Evolutionary conservation across 2,888 invertebrate genomes (phyloP), one percentile per base, ranked within the genome.

Genomic region (Drosophila neotestacea): DNA sequence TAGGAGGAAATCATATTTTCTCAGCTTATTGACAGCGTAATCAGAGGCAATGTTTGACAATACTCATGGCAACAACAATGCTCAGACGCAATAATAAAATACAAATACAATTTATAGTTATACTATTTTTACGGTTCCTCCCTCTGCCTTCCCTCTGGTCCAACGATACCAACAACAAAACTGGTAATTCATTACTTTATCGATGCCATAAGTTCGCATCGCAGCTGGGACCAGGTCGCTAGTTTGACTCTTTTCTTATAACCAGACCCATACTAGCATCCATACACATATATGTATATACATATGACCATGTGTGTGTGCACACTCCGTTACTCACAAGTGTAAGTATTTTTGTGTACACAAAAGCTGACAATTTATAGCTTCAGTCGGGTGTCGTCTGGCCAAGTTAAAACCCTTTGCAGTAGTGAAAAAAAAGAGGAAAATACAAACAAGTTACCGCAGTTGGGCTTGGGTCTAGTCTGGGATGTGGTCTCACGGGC

Each of bases 171-270:
- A 44, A 59, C 56, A 54, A 67, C 66, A 65, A 70, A 76, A 69
- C 83, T 75, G 88, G 74, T 90, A 87, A 91, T 90, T 89, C 91
- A 91, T 91, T 90, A 90, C 90, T 89, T 89, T 90, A 91, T 89
- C 81, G 88, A 81, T 81, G 85, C 77, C 77, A 85, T 88, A 84
- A 83, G 79, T 90, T 88, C 58, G 70, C 56, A 58, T 70, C 84
- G 79, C 91, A 90, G 86, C 89, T 90, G 90, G 74, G 88, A 74
- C 85, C 76, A 67, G 58, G 77, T 65, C 59, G 73, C 73, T 70
- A 70, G 76, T 51, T 58, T 28, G 54, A 13, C 62, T 41, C 41
- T 30, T 28, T 11, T 11, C 55, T 36, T 62, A 34, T 51, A 51
- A 42, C 36, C 22, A 34, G 55, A 73, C 22, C 41, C 67, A 52